Percentiles rank a stretch among this genome's conserved stretches.
phyloP scores from a whole-genome alignment of 1,140 invertebrate species.

The Phocides pigmalion region DNA sequence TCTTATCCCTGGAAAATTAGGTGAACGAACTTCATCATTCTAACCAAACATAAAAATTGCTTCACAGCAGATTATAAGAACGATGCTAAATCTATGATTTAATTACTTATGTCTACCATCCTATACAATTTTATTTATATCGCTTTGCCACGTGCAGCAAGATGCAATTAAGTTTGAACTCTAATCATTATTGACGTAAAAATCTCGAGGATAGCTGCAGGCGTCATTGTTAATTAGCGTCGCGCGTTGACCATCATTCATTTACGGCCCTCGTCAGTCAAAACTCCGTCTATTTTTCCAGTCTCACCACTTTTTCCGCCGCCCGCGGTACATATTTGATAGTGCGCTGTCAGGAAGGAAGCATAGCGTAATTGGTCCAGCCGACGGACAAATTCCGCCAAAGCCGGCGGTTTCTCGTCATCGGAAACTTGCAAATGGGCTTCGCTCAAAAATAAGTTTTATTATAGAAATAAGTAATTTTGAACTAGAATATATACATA shows the following conservation, averaged over 20 bases:
- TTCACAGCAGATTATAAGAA: too few relatives aligned
- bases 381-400: slow-evolving; percentile 57
- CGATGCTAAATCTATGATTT: too few relatives aligned
- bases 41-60: too few relatives aligned
- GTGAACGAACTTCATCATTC: too few relatives aligned
- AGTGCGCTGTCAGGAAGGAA: slow-evolving; percentile 69
- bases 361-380: slow-evolving; percentile 65
- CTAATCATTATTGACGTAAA: background rate
- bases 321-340: slow-evolving; percentile 69
- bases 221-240: slow-evolving; percentile 69
- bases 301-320: slow-evolving; percentile 51
- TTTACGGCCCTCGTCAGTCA: slow-evolving; percentile 64
- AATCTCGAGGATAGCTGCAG: slow-evolving; percentile 48
- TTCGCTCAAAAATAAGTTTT: slow-evolving; percentile 30
- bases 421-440: slow-evolving; percentile 53
- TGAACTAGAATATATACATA: too few relatives aligned
- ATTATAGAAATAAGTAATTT: background rate
- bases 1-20: too few relatives aligned
- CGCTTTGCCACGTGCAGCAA: background rate
- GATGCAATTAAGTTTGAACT: background rate
- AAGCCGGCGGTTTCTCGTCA: slow-evolving; percentile 47
- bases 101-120: too few relatives aligned
- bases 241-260: slow-evolving; percentile 61
- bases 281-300: slow-evolving; percentile 50
- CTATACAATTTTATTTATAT: too few relatives aligned